Evolutionary conservation across 1,140 invertebrate species (phyloP).

Genomic region (Zelostemma sp.): DNA sequence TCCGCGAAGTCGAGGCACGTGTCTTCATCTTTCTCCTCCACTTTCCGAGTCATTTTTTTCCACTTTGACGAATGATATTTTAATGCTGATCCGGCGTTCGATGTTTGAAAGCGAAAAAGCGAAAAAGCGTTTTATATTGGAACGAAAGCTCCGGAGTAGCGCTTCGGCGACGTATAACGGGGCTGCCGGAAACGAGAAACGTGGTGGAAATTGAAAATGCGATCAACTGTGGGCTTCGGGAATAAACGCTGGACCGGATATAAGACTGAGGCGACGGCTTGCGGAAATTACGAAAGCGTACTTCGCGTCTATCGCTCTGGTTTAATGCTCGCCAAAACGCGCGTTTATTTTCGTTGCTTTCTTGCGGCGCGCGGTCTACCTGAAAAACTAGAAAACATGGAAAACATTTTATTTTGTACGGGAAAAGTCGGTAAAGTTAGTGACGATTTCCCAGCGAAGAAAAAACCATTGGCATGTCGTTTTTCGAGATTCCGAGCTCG

Average conservation of each 20-base stretch:
- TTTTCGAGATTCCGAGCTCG: too few species aligned
- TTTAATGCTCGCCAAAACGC: constrained; percentile 33
- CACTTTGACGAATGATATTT: too few species aligned
- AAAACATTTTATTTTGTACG: too few species aligned
- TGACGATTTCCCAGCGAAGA: too few species aligned
- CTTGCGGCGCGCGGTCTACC: too few species aligned
- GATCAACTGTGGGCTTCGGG: constrained; percentile 54
- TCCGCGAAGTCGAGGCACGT: constrained; percentile 53
- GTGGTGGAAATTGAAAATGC: constrained; percentile 71
- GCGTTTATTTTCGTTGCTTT: neutral
- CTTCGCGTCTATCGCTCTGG: constrained; percentile 36
- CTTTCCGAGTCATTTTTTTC: constrained; percentile 55
- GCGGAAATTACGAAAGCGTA: constrained; percentile 60
- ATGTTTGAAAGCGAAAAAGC: too few species aligned
- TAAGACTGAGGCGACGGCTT: constrained; percentile 49
- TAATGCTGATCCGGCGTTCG: too few species aligned
- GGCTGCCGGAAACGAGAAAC: constrained; percentile 67
- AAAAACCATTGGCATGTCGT: too few species aligned
- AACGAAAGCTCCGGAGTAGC: constrained; percentile 39
- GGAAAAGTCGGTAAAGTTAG: too few species aligned
- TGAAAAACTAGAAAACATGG: too few species aligned
- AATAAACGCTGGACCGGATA: constrained; percentile 56
- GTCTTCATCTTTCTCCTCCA: constrained; percentile 48
- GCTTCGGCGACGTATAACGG: constrained; percentile 33
- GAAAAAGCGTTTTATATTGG: too few species aligned